phyloP scores from a whole-genome alignment of 1,140 invertebrate species.

The Drosophila ananassae region DNA sequence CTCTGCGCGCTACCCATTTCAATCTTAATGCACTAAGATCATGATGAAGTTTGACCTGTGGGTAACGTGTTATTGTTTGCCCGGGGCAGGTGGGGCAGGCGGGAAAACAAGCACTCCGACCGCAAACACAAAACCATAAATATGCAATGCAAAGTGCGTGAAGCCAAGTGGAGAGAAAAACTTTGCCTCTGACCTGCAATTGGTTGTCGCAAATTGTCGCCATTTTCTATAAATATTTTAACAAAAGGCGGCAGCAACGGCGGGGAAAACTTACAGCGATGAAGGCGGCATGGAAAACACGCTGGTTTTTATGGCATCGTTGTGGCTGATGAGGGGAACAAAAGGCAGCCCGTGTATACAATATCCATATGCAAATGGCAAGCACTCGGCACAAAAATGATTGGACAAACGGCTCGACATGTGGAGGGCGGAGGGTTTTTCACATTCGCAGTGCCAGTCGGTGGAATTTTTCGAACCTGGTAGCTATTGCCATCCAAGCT shows the following conservation, averaged over 20 bases:
- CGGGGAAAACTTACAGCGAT: conserved; percentile 35
- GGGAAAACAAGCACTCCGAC: background rate
- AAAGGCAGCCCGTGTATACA: conserved; percentile 31
- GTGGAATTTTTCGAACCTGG: background rate
- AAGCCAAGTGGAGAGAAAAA: background rate
- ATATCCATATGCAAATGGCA: conserved; percentile 55
- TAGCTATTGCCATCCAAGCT: background rate
- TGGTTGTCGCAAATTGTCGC: conserved; percentile 62
- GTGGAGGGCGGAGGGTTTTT: conserved; percentile 5
- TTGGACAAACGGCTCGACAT: conserved; percentile 32
- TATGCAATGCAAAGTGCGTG: conserved; percentile 61
- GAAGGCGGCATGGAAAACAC: conserved; percentile 22
- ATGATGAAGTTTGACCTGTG: conserved; percentile 30
- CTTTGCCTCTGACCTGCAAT: conserved; percentile 46
- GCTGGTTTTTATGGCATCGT: conserved; percentile 56
- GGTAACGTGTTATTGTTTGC: conserved; percentile 23
- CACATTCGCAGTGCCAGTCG: no score
- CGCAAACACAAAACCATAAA: conserved; percentile 61
- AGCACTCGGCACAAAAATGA: conserved; percentile 17
- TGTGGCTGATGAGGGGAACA: conserved; percentile 50
- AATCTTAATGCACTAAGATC: conserved; percentile 30
- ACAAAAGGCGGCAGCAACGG: conserved; percentile 25
- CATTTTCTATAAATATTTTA: conserved; percentile 73
- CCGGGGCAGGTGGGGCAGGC: background rate
- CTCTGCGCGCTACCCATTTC: conserved; percentile 6